phyloP scores from a whole-genome alignment of 2,113 vertebrate genomes.

The Brachypteracias leptosomus region DNA sequence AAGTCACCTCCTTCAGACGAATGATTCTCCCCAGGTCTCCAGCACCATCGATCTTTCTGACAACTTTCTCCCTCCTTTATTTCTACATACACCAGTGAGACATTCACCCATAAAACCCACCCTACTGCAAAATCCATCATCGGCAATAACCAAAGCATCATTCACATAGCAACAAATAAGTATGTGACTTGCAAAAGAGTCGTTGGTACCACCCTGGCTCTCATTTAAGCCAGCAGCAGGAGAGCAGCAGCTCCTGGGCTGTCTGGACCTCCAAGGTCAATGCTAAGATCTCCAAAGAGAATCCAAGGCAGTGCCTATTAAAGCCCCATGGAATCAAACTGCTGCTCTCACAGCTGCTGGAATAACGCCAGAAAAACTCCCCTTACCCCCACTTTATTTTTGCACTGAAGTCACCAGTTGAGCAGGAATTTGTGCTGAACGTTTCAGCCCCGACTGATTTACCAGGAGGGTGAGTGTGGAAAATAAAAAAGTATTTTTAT shows the following conservation, averaged over 20 bases:
- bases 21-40: neutral
- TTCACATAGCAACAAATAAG: neutral
- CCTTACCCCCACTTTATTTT: neutral
- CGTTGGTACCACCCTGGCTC: neutral
- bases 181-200: neutral
- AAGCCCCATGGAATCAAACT: neutral
- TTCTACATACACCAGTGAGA: neutral
- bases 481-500: neutral
- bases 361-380: neutral
- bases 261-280: neutral
- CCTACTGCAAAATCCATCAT: neutral
- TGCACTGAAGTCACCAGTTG: neutral
- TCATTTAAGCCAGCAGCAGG: neutral
- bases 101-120: neutral
- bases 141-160: neutral
- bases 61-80: neutral
- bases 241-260: neutral
- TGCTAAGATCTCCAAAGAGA: neutral
- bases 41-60: neutral
- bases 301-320: neutral
- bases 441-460: neutral
- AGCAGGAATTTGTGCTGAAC: neutral
- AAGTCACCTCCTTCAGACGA: neutral
- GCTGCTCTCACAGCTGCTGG: neutral
- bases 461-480: neutral